Evolutionary conservation across 2,797 vertebrate genomes (phyloP), one percentile per base, ranked within the genome.

Genomic region (Euthynnus affinis): DNA sequence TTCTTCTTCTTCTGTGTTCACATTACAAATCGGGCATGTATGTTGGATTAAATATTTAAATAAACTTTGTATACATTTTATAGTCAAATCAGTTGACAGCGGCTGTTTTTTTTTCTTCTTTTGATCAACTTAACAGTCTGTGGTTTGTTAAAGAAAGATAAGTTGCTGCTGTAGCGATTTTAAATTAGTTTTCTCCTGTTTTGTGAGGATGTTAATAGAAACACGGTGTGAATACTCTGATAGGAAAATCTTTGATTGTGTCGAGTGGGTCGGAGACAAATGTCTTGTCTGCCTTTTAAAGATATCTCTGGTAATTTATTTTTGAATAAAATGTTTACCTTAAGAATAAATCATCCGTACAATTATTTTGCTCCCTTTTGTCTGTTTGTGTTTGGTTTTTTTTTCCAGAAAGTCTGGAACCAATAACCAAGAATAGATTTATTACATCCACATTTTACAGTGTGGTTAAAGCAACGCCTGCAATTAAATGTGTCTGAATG

Each of bases 241-340:
- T 52, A 73, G 62, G 62, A 80, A 68, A 53, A 37, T 82, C 46
- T 81, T 76, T 74, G 71, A 74, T 76, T 90, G 74, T 88, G 83
- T 82, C 25, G 68, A 76, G 81, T 65, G 75, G 78, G 69, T 81
- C 23, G 74, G 77, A 82, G 84, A 85, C 51, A 49, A 2, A 71
- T 76, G 82, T 89, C 60, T 49, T 80, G 87, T 91, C 90, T 86
- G 90, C 87, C 87, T 95, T 93, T 93, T 93, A 92, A 94, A 91
- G 86, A 92, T 81, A 83, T 90, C 81, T 89, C 87, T 87, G 91
- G 87, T 95, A 95, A 95, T 95, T 95, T 95, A 95, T 95, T 95
- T 95, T 95, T 94, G 90, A 95, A 95, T 91, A 90, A 94, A 93
- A 79, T 91, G 85, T 91, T 86, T 87, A 91, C 86, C 82, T 88